Base-by-base conservation (phyloP, 2,797 vertebrate species). In the Periparus ater region DNA sequence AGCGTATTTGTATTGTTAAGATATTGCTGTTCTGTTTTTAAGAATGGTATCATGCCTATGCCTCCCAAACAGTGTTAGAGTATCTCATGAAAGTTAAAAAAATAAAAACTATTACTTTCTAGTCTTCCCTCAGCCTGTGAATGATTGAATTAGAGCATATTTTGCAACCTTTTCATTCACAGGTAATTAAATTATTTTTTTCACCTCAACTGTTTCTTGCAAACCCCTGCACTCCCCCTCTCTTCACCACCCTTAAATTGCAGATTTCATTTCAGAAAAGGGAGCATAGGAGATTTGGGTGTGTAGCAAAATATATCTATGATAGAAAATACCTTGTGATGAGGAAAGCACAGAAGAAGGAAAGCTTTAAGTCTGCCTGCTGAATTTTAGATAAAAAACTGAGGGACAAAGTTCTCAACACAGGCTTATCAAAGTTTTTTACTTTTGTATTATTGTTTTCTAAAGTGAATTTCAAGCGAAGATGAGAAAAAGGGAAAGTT, bases 301-400 rank as follows among this genome's bases (percentile, higher is more conserved):
- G 25, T 58, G 8, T 40, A 81, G 9, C 17, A 76, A 92, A 75
- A 81, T 50, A 40, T 38, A 45, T 54, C n/a, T 57, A 27, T 6
- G 2, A 22, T 12, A 85, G 47, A 83, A 77, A 74, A 79, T 63
- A 77, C n/a, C 22, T 45, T 74, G 22, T 74, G 75, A 45, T 74
- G 32, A 63, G 30, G 13, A 63, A 70, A 82, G 26, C 45, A 30
- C 2, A 7, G 32, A 27, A 29, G 55, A 63, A 91, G 10, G 20
- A 76, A 79, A 91, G 26, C 10, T 67, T 4, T 55, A 32, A 85
- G 27, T 47, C 51, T 89, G 27, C 67, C 45, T 73, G 42, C 29
- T 77, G 76, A 85, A 74, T 74, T 88, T 84, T 79, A 62, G 48
- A 66, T 34, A 94, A 60, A 11, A 94, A 60, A 10, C 26, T 48